These are phyloP conservation scores for Sparus aurata DNA, from an alignment of 2,797 vertebrate species.

Conservation along the genomic window DNA sequence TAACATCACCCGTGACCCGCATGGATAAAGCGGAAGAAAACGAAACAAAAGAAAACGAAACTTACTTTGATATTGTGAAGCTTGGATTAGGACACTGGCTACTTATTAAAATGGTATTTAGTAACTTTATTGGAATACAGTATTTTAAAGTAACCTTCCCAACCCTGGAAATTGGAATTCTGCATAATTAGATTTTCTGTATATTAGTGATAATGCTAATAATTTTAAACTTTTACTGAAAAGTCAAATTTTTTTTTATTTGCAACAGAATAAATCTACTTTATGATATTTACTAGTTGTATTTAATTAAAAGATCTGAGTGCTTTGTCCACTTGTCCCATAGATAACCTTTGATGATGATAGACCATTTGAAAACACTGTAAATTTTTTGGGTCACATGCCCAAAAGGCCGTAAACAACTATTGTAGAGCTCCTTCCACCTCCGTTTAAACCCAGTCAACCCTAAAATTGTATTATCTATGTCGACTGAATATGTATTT, in stretches of 20 bases:
- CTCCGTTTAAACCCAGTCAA: conserved; percentile 7
- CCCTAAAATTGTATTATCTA: neutral
- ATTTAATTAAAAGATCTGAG: neutral
- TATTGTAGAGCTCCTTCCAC: neutral
- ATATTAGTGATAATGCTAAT: too few relatives aligned
- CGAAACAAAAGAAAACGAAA: too few relatives aligned
- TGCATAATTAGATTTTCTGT: neutral
- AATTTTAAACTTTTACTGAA: too few relatives aligned
- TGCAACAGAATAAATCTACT: neutral
- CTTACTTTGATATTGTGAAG: too few relatives aligned
- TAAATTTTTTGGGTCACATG: neutral
- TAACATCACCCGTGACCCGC: too few relatives aligned
- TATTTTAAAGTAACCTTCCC: too few relatives aligned
- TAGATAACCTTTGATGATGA: conserved; percentile 11
- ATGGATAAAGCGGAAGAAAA: too few relatives aligned
- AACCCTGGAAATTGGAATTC: neutral
- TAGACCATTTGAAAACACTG: neutral
- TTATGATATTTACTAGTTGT: neutral
- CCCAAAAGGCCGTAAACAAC: neutral
- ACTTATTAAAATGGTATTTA: too few relatives aligned
- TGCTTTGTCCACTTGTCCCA: neutral
- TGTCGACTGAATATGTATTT: neutral
- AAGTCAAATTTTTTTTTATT: neutral
- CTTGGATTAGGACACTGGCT: too few relatives aligned
- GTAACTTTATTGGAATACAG: too few relatives aligned